Evolutionary conservation across 1,140 invertebrate species (phyloP).

Genomic region (Caenorhabditis brenneri): DNA sequence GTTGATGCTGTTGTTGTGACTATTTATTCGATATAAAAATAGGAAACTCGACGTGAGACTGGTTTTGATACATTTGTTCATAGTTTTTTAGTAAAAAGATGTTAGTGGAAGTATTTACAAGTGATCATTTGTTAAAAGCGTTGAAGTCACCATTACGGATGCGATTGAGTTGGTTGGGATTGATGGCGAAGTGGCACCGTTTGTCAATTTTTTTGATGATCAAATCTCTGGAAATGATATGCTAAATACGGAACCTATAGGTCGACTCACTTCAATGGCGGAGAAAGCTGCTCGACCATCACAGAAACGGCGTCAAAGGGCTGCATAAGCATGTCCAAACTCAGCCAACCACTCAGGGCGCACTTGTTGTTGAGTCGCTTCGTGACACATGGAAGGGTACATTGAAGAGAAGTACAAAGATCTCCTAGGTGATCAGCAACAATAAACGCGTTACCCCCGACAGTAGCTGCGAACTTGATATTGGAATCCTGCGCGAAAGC

Average conservation of each 20-base stretch:
- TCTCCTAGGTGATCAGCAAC: constrained; percentile 43
- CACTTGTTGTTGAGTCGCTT: constrained; percentile 30
- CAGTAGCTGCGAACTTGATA: constrained; percentile 10
- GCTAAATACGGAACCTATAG: neutral
- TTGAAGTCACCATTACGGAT: constrained; percentile 11
- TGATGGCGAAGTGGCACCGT: constrained; percentile 16
- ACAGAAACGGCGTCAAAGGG: constrained; percentile 11
- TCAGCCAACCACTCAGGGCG: constrained; percentile 16
- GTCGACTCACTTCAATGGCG: neutral
- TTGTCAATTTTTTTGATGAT: constrained; percentile 23
- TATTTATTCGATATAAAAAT: neutral
- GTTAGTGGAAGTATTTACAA: neutral
- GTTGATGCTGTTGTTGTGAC: neutral
- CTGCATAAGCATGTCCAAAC: constrained; percentile 36
- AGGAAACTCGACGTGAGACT: neutral
- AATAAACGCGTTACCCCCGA: constrained; percentile 24
- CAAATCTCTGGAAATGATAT: neutral
- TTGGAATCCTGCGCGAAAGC: constrained; percentile 4
- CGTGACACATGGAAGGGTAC: constrained; percentile 14
- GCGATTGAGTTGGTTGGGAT: neutral
- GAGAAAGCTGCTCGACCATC: constrained; percentile 17
- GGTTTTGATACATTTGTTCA: neutral
- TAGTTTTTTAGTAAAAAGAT: neutral
- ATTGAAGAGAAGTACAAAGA: constrained; percentile 17
- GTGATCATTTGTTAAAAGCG: neutral